These are phyloP conservation scores for Lysandra coridon DNA, from an alignment of 2,888 invertebrate genomes.

Conservation along the genomic window DNA sequence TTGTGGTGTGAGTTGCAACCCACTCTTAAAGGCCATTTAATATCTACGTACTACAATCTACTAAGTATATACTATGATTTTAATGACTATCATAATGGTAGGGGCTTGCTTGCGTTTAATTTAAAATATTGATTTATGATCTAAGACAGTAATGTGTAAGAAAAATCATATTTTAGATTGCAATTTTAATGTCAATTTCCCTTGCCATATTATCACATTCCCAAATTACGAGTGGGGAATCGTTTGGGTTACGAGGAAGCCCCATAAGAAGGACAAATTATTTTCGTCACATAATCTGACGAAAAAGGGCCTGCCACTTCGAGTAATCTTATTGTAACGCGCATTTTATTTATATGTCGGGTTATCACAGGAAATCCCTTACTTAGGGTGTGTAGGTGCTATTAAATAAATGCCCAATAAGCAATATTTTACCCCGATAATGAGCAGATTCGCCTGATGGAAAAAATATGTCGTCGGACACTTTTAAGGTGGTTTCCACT, in stretches of 20 bases:
- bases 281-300: neutral
- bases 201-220: neutral
- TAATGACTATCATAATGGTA: too few species aligned
- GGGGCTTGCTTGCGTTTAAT: too few species aligned
- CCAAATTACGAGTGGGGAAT: neutral
- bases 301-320: neutral
- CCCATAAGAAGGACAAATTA: neutral
- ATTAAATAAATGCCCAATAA: conserved; percentile 7
- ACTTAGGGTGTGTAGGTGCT: neutral
- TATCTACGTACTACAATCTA: too few species aligned
- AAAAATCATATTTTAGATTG: neutral
- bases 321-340: neutral
- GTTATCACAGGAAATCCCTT: conserved; percentile 10
- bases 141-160: neutral
- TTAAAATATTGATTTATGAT: neutral
- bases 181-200: neutral
- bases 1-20: too few species aligned
- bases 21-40: too few species aligned
- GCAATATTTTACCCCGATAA: neutral
- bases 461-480: too few species aligned
- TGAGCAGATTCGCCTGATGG: neutral
- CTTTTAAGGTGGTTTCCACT: too few species aligned
- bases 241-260: neutral
- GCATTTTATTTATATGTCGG: conserved; percentile 2
- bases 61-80: too few species aligned